Evolutionary conservation across 2,797 vertebrate genomes (phyloP).

Genomic region (Poeciliopsis gracilis): DNA sequence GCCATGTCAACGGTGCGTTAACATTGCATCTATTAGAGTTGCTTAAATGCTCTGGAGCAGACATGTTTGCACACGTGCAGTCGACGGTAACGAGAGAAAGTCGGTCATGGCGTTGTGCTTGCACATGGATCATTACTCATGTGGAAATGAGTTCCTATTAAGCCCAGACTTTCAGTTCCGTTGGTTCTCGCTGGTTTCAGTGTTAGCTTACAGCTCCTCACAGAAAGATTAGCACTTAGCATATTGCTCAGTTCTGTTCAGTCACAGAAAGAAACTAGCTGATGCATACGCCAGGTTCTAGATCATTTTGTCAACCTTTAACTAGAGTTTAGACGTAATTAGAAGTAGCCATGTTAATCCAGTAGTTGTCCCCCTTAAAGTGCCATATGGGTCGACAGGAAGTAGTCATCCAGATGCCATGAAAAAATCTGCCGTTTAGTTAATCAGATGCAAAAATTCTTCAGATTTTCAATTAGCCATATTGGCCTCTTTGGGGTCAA

Average conservation of each 20-base stretch:
- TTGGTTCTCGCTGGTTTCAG: neutral
- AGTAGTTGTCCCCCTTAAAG: neutral
- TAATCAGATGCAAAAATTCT: too few species aligned
- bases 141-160: neutral
- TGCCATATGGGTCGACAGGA: neutral
- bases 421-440: too few species aligned
- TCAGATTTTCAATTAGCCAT: too few species aligned
- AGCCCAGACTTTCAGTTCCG: neutral
- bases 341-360: neutral
- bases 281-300: neutral
- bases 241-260: neutral
- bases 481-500: neutral
- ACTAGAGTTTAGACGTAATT: neutral
- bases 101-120: neutral
- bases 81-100: neutral
- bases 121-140: neutral
- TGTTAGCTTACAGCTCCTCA: neutral
- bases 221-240: neutral
- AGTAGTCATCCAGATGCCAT: neutral
- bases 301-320: neutral
- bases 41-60: neutral
- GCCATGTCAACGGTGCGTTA: neutral
- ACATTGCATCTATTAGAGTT: neutral
- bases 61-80: neutral
- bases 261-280: neutral